Evolutionary conservation across 1,140 invertebrate species (phyloP), one percentile per base, ranked within the genome.

Genomic region (Idris sp.): DNA sequence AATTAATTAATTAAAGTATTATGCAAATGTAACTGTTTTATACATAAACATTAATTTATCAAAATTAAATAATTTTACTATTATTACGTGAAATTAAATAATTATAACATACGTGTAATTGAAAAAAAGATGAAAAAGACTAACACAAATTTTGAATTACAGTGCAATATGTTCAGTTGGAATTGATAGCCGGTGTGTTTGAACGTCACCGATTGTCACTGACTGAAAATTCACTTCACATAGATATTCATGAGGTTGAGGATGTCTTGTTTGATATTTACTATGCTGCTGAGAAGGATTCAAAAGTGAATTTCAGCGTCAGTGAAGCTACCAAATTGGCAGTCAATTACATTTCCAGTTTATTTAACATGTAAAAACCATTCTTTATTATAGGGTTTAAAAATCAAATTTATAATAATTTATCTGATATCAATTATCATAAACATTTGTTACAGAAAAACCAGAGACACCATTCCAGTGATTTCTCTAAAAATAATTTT

Each of bases 191-290:
- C 16, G 87, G 84, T 48, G 87, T 90, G 9, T 90, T 91, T 76
- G 88, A 90, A 62, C 84, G 88, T 18, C 89, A 91, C 74, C 86
- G 89, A 65, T 85, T 90, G 40, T 84, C 84, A 11, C 83, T 86
- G 11, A 88, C 88, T 22, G 88, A 89, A 76, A 88, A 89, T 78
- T 84, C 85, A 56, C 77, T 89, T 0, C 81, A 77, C 14, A 81
- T 90, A 56, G 85, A 88, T 51, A 83, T 83, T 56, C 84, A 82
- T 62, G 88, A 90, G 78, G 76, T 91, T 2, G 86, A 89, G 62
- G 86, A 86, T 65, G 79, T 91, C 13, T 67, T 91, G 10, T 87
- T 84, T 31, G 88, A 90, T 61, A 89, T 91, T 26, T 90, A 89
- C 72, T 88, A 88, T 72, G 86, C 86, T 14, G 85, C 89, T 18